Evolutionary conservation across 2,797 vertebrate species (phyloP).

Genomic region (Percopsis omiscomaycus): DNA sequence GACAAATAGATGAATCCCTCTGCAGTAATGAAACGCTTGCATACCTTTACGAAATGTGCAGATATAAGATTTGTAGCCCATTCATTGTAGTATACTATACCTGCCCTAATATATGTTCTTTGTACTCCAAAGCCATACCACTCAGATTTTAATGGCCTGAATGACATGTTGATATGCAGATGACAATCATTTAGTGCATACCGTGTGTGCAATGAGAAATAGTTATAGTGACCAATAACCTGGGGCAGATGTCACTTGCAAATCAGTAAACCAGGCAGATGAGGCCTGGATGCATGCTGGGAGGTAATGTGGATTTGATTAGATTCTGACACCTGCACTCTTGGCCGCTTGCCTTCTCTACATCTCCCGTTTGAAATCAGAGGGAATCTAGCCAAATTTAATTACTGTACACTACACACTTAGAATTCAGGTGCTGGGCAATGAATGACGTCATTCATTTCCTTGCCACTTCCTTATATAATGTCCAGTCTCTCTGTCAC

Average conservation of each 20-base stretch:
- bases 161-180: slow-evolving; percentile 22
- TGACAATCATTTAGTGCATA: slow-evolving; percentile 13
- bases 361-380: neutral
- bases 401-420: too few relatives aligned
- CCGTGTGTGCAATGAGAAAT: neutral
- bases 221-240: neutral
- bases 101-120: too few relatives aligned
- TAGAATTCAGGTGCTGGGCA: too few relatives aligned
- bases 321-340: slow-evolving; percentile 25
- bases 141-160: slow-evolving; percentile 19
- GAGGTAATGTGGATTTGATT: slow-evolving; percentile 25
- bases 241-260: slow-evolving; percentile 8
- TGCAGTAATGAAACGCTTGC: slow-evolving; percentile 1
- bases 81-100: too few relatives aligned
- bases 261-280: slow-evolving; percentile 22
- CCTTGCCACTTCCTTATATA: too few relatives aligned
- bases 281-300: slow-evolving; percentile 12
- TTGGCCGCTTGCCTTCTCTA: neutral
- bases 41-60: neutral
- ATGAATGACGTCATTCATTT: too few relatives aligned
- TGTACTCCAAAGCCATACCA: slow-evolving; percentile 1
- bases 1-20: neutral
- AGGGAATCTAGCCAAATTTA: too few relatives aligned
- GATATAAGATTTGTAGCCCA: too few relatives aligned
- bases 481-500: too few relatives aligned